phyloP scores from a whole-genome alignment of 1,140 invertebrate species.

The Cheumatopsyche charites region DNA sequence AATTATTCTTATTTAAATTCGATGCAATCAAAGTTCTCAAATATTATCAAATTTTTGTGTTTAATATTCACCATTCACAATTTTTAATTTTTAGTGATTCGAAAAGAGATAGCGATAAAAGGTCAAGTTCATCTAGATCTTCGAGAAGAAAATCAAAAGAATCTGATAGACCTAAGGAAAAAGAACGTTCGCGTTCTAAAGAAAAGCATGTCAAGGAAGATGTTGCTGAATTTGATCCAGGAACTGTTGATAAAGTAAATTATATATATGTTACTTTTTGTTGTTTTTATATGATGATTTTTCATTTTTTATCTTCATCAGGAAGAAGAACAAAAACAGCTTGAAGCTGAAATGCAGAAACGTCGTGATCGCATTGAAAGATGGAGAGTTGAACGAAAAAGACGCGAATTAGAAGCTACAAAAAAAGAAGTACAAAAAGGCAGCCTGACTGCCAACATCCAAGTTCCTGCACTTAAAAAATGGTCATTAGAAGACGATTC shows the following conservation, averaged over 20 bases:
- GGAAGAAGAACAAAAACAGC: conserved; percentile 85
- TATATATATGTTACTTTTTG: conserved; percentile 17
- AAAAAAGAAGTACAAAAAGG: conserved; percentile 74
- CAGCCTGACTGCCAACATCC: conserved; percentile 62
- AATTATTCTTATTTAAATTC: no score
- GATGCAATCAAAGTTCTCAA: no score
- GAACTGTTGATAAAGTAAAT: conserved; percentile 74
- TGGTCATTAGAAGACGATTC: conserved; percentile 94
- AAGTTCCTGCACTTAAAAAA: conserved; percentile 73
- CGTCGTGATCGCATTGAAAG: conserved; percentile 91
- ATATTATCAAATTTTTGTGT: conserved; percentile 42
- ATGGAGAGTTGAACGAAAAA: conserved; percentile 88
- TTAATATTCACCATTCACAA: conserved; percentile 10
- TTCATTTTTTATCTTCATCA: conserved; percentile 49
- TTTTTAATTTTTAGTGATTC: conserved; percentile 52
- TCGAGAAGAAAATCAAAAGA: conserved; percentile 57
- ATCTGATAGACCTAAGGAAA: conserved; percentile 57
- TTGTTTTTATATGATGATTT: not conserved
- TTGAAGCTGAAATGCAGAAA: conserved; percentile 97
- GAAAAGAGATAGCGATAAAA: conserved; percentile 56
- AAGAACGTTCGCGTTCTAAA: conserved; percentile 58
- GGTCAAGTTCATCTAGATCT: conserved; percentile 41
- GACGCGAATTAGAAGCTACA: conserved; percentile 78
- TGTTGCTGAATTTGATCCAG: conserved; percentile 70
- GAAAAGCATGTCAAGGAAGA: conserved; percentile 66